A percentile compares a stretch with the other conserved stretches of the same genome.
These are phyloP conservation scores for Laticauda colubrina DNA, from an alignment of 2,113 vertebrate species.

Conservation along the genomic window DNA sequence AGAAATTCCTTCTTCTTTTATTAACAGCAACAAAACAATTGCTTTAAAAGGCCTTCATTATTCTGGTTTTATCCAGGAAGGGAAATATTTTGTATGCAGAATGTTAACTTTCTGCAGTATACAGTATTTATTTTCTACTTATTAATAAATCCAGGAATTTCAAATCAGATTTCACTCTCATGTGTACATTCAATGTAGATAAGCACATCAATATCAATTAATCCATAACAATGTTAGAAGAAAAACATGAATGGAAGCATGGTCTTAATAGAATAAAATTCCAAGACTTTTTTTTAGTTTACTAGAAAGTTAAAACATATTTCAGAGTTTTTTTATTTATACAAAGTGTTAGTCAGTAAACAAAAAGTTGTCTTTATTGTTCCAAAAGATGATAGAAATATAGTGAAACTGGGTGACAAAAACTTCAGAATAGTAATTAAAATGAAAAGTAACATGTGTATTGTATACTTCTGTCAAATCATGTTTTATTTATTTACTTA, in stretches of 20 bases:
- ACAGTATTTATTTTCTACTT: background rate
- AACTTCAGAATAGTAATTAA: conserved; percentile 32
- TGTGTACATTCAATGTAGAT: conserved; percentile 39
- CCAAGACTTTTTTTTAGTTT: conserved; percentile 32
- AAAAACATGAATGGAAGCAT: conserved; percentile 46
- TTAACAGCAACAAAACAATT: background rate
- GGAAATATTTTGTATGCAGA: conserved; percentile 3
- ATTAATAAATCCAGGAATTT: conserved; percentile 10
- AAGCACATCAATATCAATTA: conserved; percentile 22
- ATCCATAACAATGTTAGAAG: conserved; percentile 24
- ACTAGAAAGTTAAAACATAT: conserved; percentile 28
- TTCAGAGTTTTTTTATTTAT: conserved; percentile 9
- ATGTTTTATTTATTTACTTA: background rate
- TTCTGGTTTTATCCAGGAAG: background rate
- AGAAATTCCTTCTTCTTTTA: conserved; percentile 6
- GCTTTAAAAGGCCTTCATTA: conserved; percentile 6
- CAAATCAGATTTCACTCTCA: background rate
- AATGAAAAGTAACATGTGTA: conserved; percentile 16
- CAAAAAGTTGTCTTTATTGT: conserved; percentile 44
- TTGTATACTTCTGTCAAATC: conserved; percentile 27
- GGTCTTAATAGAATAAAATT: conserved; percentile 15
- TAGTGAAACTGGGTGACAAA: conserved; percentile 31
- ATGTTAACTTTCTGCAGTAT: background rate
- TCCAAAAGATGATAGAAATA: conserved; percentile 42
- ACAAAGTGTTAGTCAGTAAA: conserved; percentile 44